Evolutionary conservation across 37 sponge, comb jelly and placozoan species (phyloP).

Genomic region (Oopsacas minuta): DNA sequence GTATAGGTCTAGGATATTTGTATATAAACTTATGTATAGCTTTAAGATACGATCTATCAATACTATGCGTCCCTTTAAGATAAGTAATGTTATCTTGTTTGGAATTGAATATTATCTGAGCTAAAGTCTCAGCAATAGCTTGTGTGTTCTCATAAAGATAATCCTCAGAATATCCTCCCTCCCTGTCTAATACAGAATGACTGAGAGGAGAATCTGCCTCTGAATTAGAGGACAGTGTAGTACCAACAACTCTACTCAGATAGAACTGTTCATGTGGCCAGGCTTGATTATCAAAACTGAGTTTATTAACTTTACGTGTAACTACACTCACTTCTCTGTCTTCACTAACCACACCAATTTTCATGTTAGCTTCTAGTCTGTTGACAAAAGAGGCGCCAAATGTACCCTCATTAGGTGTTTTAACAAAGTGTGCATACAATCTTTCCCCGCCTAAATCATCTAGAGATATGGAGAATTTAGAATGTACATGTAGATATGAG

Average conservation of each 20-base stretch:
- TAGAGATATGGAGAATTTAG: neutral
- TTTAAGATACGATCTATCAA: neutral
- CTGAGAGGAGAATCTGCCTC: neutral
- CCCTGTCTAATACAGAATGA: neutral
- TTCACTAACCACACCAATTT: neutral
- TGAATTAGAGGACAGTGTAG: neutral
- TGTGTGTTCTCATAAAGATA: neutral
- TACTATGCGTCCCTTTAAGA: neutral
- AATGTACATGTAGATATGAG: neutral
- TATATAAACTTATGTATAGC: neutral
- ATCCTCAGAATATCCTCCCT: neutral
- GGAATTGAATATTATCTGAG: neutral
- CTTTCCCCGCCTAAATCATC: conserved; percentile 6
- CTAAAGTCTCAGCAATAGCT: neutral
- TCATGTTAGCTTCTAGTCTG: conserved; percentile 8
- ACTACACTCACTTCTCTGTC: neutral
- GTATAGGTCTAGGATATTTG: neutral
- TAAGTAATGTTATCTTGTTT: neutral
- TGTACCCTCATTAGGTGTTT: neutral
- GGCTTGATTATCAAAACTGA: neutral
- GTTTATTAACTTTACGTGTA: neutral
- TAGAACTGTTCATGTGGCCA: neutral
- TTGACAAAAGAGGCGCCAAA: neutral
- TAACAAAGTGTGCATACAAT: conserved; percentile 5
- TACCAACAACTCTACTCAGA: neutral